Base-by-base conservation (phyloP, 2,797 vertebrate species). In the Acropternis orthonyx region DNA sequence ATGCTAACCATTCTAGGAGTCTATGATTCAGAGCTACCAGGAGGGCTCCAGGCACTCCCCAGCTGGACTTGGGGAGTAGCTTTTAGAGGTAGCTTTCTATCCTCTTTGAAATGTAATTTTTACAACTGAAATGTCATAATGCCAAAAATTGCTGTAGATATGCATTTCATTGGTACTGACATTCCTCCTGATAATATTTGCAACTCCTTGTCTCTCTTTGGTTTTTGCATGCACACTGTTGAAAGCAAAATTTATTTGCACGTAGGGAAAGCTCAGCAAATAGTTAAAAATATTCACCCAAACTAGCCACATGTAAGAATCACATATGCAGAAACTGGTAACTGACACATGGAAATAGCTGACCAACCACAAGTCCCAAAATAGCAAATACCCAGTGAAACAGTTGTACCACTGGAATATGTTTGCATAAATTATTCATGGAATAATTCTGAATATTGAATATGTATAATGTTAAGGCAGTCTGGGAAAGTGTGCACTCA, bases 391-490 rank as follows among this genome's bases (percentile, higher is more conserved):
- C 3, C 1, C 30, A 36, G 74, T 34, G 63, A 93, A 94, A 80
- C 0, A 1, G 66, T 43, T 73, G 24, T 36, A n/a, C 24, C 8
- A 13, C 44, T 67, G 24, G 76, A 93, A 92, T 90, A 76, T 9
- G 17, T 94, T 93, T 87, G 32, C 80, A 94, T 85, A 67, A 94
- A 93, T 91, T 92, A 96, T 90, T 91, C 77, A 88, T 32, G 14
- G 83, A 94, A 88, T 74, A 87, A 85, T 88, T 88, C 55, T 76
- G 89, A 92, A 74, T 89, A 44, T 26, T 78, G 71, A 89, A 83
- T 55, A 59, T 10, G 12, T 54, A 43, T 10, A 32, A 49, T 12
- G 52, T 65, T 88, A 76, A 97, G 74, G 59, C 30, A 73, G 80
- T 15, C 71, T 84, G 59, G 27, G 43, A 82, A 91, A 51, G 22